Base-by-base conservation (phyloP, 2,888 invertebrate species). In the Pandemis heparana region DNA sequence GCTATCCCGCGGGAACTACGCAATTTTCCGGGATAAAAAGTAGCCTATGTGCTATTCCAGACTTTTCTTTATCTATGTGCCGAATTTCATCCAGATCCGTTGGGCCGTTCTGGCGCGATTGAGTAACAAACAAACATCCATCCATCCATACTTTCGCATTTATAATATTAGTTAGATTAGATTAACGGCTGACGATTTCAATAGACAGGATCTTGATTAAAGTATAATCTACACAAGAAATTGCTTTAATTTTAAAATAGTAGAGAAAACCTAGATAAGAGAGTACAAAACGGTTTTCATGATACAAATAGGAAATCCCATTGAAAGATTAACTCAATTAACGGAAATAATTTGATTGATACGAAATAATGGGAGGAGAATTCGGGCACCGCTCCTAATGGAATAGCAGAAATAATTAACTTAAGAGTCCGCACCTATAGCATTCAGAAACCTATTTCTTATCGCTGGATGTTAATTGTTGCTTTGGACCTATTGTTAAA, bases 341-440 rank as follows among this genome's bases (percentile, higher is more conserved):
- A 75, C 74, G 69, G 73, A 80, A 79, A 81, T 82, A 82, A 84
- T 83, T 83, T 80, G 82, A 83, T 84, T 83, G 81, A 83, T 85
- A 82, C 82, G 80, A 83, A 83, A 83, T 84, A 87, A 86, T 84
- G 83, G 83, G 79, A 77, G 75, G 77, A 81, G 81, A 81, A 80
- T 80, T 81, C 75, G 77, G 74, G 78, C 77, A 77, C 72, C 79
- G 74, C 74, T 77, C 70, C 79, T 84, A 85, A 85, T 81, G 83
- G 84, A 83, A 82, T 80, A 77, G 75, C 82, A 79, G 83, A 84
- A 85, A 83, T 82, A 85, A 85, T 83, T 83, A 69, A 74, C 74
- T 74, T 74, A 74, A 65, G 66, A 56, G 64, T 65, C 74, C 69
- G 74, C 73, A 85, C 81, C 79, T 79, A 79, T 81, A 78, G 79